Evolutionary conservation across 2,797 vertebrate species (phyloP), one percentile per base, ranked within the genome.

Genomic region (Centropyge bicolor): DNA sequence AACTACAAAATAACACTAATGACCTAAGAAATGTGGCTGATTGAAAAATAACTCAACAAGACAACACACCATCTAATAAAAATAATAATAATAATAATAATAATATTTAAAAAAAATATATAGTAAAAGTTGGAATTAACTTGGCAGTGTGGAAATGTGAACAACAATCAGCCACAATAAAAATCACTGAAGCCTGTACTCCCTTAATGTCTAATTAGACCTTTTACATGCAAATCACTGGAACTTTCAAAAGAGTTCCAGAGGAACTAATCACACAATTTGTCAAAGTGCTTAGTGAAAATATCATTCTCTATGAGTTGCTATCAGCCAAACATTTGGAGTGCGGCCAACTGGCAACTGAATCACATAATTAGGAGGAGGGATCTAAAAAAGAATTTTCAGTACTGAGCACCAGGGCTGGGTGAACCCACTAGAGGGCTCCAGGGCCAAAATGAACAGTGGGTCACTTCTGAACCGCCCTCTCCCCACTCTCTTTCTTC

Each of bases 321-420:
- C 56, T 69, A 48, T 74, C 41, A 69, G 20, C 19, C 36, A 51
- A 63, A 80, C 64, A 57, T 74, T 63, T 74, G 57, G 57, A 45
- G 35, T 10, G 14, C 3, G 0, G 46, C 45, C 62, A 57, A 2
- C 19, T 61, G 56, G 69, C 22, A 2, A 6, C n/a, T 40, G 43
- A 51, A 27, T 27, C 14, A 13, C 43, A 11, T n/a, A 60, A 43
- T 27, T 40, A 54, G 74, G 20, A 62, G 46, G 20, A n/a, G n/a
- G 49, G 36, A 36, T 38, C 16, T 41, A 43, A 67, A 67, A 10
- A 8, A 51, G 38, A 17, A 49, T 31, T 74, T 6, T 35, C 5
- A 45, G 12, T 45, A 11, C 8, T 35, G 17, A 54, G 20, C 24
- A 46, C 41, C 73, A 59, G 45, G 55, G 63, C 35, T 1, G 7